These are phyloP conservation scores for Lophotis ruficrista DNA, from an alignment of 2,113 vertebrate genomes.

Conservation along the genomic window DNA sequence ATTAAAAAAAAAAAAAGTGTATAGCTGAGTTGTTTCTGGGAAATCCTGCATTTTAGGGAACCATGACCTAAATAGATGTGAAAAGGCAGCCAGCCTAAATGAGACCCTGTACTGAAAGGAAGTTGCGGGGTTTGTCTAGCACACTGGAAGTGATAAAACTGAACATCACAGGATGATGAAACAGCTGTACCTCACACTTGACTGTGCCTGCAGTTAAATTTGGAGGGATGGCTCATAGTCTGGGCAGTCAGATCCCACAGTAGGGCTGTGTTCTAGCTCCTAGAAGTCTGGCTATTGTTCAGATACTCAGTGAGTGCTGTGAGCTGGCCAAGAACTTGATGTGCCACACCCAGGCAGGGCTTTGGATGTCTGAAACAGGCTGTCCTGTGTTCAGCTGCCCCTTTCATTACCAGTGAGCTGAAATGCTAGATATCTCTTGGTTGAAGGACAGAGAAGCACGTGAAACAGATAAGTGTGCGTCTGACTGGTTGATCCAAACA, in stretches of 20 bases:
- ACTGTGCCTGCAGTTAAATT: constrained; percentile 57
- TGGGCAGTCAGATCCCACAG: constrained; percentile 51
- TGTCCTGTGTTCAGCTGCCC: neutral
- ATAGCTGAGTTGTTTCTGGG: neutral
- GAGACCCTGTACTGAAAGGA: constrained; percentile 6
- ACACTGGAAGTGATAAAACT: constrained; percentile 13
- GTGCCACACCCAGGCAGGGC: constrained; percentile 23
- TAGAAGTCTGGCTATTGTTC: constrained; percentile 60
- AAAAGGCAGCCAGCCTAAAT: neutral
- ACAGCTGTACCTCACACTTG: constrained; percentile 23
- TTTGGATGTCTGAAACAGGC: neutral
- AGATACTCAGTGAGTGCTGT: neutral
- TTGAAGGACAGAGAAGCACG: neutral
- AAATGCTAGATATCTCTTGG: neutral
- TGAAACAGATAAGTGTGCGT: neutral
- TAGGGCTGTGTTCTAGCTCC: constrained; percentile 50
- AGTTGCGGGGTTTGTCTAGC: constrained; percentile 18
- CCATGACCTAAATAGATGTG: neutral
- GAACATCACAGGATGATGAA: constrained; percentile 41
- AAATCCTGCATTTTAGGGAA: constrained; percentile 25
- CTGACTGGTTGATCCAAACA: neutral
- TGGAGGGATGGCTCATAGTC: constrained; percentile 65
- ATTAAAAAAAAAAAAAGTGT: neutral
- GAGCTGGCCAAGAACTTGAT: constrained; percentile 16
- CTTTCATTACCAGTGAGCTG: neutral